These are phyloP conservation scores for Antigone vipio DNA, from an alignment of 2,113 vertebrate species.

Conservation along the genomic window DNA sequence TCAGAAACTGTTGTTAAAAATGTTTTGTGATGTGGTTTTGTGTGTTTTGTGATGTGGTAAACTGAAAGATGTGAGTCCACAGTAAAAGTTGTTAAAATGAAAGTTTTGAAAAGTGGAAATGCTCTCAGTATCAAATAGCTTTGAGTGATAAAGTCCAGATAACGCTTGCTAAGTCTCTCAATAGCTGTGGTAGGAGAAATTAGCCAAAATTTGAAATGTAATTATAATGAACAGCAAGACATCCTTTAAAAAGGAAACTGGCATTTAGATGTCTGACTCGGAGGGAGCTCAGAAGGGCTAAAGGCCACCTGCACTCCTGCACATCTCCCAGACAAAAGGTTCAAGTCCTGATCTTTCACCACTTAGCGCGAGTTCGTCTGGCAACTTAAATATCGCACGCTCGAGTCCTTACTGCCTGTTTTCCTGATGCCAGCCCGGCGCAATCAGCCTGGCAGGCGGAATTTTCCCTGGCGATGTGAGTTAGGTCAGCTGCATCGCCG, in stretches of 20 bases:
- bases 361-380: neutral
- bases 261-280: neutral
- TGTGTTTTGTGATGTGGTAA: neutral
- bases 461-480: neutral
- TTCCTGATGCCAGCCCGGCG: neutral
- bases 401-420: neutral
- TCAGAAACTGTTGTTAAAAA: neutral
- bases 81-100: neutral
- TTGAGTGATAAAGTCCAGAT: neutral
- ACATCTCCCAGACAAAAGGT: neutral
- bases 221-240: neutral
- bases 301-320: neutral
- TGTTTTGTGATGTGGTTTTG: neutral
- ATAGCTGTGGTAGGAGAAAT: neutral
- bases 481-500: neutral
- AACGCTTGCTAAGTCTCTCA: neutral
- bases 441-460: neutral
- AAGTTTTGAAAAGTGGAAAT: neutral
- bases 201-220: neutral
- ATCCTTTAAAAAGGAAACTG: neutral
- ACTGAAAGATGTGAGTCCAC: neutral
- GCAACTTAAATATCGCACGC: accelerated
- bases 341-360: neutral
- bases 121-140: neutral
- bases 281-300: neutral